A percentile compares a stretch with the other conserved stretches of the same genome.
Conservation (phyloP, 2,888 invertebrate species). For the Cataglyphis albicans region DNA sequence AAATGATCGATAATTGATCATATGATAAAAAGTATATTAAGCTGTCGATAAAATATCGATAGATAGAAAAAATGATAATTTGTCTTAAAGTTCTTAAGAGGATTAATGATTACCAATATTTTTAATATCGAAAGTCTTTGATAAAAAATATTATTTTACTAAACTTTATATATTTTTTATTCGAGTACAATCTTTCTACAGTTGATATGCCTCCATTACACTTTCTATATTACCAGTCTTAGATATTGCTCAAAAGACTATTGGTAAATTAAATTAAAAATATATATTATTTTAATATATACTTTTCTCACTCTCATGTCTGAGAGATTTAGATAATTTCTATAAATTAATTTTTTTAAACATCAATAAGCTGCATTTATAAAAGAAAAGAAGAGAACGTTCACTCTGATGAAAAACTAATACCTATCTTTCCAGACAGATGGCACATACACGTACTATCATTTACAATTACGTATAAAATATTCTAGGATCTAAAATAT, state of each 20-base stretch:
- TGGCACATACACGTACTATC: conserved; percentile 22
- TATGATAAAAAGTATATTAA: not conserved
- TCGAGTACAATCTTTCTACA: conserved; percentile 18
- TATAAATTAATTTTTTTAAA: conserved; percentile 15
- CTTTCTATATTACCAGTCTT: conserved; percentile 26
- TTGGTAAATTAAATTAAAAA: not conserved
- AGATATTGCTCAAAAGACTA: not conserved
- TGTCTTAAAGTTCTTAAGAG: not conserved
- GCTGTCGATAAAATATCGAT: conserved; percentile 5
- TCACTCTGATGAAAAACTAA: not conserved
- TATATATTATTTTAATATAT: not conserved
- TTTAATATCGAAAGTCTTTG: not conserved
- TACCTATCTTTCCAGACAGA: conserved; percentile 1
- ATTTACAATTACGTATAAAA: not conserved
- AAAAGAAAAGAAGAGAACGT: not conserved
- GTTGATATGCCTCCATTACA: not conserved
- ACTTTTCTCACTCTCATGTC: not conserved
- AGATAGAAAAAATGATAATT: not conserved
- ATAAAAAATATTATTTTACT: conserved; percentile 5
- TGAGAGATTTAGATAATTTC: not conserved
- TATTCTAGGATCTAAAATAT: not conserved
- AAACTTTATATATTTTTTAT: not conserved
- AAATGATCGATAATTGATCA: not conserved
- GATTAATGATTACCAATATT: not conserved
- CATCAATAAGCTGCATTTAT: not conserved